Percentiles rank a stretch among this genome's conserved stretches.
Evolutionary conservation across 1,140 invertebrate species (phyloP).

Genomic region (Orchestia grillus): DNA sequence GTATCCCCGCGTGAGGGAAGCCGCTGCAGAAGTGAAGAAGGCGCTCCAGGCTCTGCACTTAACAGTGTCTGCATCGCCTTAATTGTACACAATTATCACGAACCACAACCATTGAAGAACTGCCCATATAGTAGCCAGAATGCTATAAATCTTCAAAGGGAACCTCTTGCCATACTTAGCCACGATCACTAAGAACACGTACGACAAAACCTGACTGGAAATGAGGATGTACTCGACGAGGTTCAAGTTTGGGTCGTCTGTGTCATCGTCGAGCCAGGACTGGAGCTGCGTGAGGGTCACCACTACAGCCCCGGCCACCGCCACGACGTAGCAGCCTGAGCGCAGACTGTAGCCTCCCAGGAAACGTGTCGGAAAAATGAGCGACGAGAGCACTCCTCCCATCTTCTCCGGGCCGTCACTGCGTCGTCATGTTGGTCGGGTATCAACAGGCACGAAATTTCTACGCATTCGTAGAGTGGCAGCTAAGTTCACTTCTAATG

Average conservation of each 20-base stretch:
- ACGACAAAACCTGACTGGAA: not conserved
- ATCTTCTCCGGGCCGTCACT: not conserved
- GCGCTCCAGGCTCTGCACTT: not conserved
- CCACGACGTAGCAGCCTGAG: not conserved
- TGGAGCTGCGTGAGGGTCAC: not conserved
- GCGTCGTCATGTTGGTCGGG: not conserved
- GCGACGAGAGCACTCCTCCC: not conserved
- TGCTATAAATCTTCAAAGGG: not conserved
- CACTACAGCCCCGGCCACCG: not conserved
- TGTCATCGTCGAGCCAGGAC: not conserved
- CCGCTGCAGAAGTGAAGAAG: not conserved
- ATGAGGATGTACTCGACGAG: not conserved
- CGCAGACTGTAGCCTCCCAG: not conserved
- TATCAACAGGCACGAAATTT: not conserved
- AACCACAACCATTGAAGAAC: constrained; percentile 19
- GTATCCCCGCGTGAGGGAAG: not conserved
- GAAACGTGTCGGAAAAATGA: not conserved
- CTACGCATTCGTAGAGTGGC: not conserved
- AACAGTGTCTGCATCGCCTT: not conserved
- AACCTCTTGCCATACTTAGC: not conserved
- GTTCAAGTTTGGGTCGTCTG: not conserved
- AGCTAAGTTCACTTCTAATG: not conserved
- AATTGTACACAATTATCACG: not conserved
- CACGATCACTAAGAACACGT: not conserved
- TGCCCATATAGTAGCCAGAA: constrained; percentile 3